Conservation (phyloP, 2,888 invertebrate species). For the Tipula confusa region DNA sequence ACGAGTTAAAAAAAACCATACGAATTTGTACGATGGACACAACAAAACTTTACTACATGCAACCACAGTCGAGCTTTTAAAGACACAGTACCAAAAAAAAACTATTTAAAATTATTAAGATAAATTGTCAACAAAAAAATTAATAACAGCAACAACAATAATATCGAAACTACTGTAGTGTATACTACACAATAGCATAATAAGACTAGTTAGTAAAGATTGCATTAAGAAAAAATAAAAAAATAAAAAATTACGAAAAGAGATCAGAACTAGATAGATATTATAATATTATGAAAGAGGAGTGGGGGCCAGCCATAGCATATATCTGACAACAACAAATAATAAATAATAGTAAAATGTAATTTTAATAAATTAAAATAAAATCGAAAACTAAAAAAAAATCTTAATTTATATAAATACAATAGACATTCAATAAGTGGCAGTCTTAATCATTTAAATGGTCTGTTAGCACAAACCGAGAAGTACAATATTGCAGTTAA, state of each 20-base stretch:
- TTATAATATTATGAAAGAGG: neutral
- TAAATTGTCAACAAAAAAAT: neutral
- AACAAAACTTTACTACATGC: neutral
- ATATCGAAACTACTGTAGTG: neutral
- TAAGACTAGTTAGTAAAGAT: neutral
- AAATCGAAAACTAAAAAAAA: neutral
- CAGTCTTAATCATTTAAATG: slow-evolving; percentile 20
- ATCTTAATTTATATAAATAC: slow-evolving; percentile 12
- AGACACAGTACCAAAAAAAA: neutral
- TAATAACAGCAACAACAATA: neutral
- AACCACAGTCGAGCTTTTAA: neutral
- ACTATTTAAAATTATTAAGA: no score
- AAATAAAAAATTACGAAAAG: no score
- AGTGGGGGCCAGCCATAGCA: neutral
- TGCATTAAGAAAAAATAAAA: neutral
- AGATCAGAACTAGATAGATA: neutral
- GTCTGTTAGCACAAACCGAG: slow-evolving; percentile 1
- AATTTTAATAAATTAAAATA: slow-evolving; percentile 8
- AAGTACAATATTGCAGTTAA: neutral
- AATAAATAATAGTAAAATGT: neutral
- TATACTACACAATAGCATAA: neutral
- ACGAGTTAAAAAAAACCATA: neutral
- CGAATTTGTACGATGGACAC: neutral
- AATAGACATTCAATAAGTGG: neutral
- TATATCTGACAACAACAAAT: neutral